Base-by-base conservation (phyloP, 2,797 vertebrate genomes). In the Tangara arthus region DNA sequence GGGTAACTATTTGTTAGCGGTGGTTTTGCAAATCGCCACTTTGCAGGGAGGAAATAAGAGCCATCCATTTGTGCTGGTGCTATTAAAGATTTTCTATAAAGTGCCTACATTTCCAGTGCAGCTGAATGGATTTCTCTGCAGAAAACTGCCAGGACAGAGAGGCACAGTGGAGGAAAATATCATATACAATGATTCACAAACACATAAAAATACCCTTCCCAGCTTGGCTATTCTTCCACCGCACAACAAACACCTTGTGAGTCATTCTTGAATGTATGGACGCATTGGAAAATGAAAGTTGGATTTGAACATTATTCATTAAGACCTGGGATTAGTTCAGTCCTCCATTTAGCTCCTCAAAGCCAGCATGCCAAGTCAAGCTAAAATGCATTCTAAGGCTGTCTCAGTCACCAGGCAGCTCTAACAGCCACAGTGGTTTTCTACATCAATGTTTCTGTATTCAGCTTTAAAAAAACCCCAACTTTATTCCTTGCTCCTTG, bases 31-130 rank as follows among this genome's bases (percentile, higher is more conserved):
- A 97, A 92, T 94, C 96, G 90, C 90, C 80, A 37, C 94, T 93
- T 97, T 97, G 96, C 50, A 53, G 96, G 92, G 97, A 96, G 97
- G 97, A 98, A 98, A 96, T 97, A 96, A 97, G 97, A 97, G 94
- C 96, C 95, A 97, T 98, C 97, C 97, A 97, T 98, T 98, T 98
- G 97, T 92, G 97, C 96, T 75, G 57, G 94, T 69, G 57, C 97
- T 91, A 85, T 94, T 98, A 98, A 98, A 98, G 98, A 98, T 98
- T 98, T 98, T 97, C 98, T 98, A 97, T 98, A 97, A 98, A 97
- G 97, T 96, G 96, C 96, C 97, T 92, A 75, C 95, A 59, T 97
- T 97, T 98, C 97, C 96, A 97, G 96, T 87, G 87, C 96, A 69
- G 97, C 94, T 94, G 97, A 98, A 98, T 98, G 96, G 97, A 98